These are phyloP conservation scores for Saccostrea glomerata DNA, from an alignment of 1,140 invertebrate species.

Conservation along the genomic window DNA sequence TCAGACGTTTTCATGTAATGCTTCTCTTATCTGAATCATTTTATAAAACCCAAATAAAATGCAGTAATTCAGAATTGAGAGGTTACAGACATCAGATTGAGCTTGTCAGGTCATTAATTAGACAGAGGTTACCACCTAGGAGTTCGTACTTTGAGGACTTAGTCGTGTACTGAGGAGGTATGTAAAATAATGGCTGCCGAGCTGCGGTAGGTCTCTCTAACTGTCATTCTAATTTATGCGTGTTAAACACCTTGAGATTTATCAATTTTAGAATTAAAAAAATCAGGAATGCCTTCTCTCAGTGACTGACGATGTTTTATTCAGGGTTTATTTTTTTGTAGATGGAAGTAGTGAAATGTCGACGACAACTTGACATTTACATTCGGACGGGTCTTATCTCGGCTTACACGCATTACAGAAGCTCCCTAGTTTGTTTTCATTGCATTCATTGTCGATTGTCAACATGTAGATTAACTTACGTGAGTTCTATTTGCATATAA, in stretches of 20 bases:
- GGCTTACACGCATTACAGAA: background rate
- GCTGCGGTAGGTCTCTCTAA: background rate
- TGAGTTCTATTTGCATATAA: background rate
- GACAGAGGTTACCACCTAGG: background rate
- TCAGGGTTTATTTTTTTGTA: background rate
- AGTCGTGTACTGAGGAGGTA: background rate
- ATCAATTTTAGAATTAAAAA: slow-evolving; percentile 24
- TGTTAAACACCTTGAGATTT: slow-evolving; percentile 20
- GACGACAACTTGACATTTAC: background rate
- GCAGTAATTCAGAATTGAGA: slow-evolving; percentile 6
- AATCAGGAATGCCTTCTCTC: slow-evolving; percentile 13
- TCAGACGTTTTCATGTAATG: background rate
- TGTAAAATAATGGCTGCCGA: background rate
- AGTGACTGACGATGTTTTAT: background rate
- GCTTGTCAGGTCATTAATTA: slow-evolving; percentile 22
- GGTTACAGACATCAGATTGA: slow-evolving; percentile 9
- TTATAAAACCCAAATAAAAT: background rate
- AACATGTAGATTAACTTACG: background rate
- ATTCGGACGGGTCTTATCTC: background rate
- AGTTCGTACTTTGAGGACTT: background rate
- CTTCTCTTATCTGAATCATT: background rate
- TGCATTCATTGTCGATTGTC: slow-evolving; percentile 20
- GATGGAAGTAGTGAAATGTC: background rate
- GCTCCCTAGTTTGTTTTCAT: background rate
- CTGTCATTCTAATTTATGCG: slow-evolving; percentile 28